Conservation (phyloP, 2,888 invertebrate species). For the Gibbula magus region DNA sequence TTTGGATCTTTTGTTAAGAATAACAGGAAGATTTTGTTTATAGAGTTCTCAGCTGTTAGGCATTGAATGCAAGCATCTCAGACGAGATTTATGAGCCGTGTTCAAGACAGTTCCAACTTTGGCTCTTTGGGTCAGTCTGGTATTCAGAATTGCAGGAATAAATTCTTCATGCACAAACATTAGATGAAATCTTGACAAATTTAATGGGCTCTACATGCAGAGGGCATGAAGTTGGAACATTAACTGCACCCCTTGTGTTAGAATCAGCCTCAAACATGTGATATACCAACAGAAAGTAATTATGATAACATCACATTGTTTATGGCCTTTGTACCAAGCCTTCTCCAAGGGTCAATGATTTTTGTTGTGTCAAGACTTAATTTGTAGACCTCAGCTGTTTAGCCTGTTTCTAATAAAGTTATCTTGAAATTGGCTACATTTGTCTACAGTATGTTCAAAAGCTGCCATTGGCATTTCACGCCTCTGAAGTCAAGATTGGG, state of each 20-base stretch:
- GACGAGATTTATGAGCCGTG: not conserved
- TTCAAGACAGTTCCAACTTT: not conserved
- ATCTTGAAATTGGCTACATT: not conserved
- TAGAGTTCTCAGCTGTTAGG: too few species aligned
- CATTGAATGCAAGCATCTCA: not conserved
- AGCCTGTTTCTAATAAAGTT: not conserved
- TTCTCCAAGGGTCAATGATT: not conserved
- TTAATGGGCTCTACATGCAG: not conserved
- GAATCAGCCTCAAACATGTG: not conserved
- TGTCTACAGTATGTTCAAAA: conserved; percentile 3
- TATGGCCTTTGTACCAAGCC: not conserved
- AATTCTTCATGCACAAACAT: conserved; percentile 13
- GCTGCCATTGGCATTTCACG: not conserved
- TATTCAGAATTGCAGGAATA: conserved; percentile 1
- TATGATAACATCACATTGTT: conserved; percentile 2
- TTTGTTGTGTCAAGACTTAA: not conserved
- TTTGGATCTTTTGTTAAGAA: too few species aligned
- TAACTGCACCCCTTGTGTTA: not conserved
- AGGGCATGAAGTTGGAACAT: conserved; percentile 13
- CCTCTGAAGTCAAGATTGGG: too few species aligned
- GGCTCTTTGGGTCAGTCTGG: not conserved
- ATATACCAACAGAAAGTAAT: not conserved
- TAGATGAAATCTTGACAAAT: conserved; percentile 23
- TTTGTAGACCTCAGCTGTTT: conserved; percentile 6
- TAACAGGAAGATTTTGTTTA: too few species aligned